phyloP scores from a whole-genome alignment of 2,113 vertebrate genomes.

The Cavia porcellus region DNA sequence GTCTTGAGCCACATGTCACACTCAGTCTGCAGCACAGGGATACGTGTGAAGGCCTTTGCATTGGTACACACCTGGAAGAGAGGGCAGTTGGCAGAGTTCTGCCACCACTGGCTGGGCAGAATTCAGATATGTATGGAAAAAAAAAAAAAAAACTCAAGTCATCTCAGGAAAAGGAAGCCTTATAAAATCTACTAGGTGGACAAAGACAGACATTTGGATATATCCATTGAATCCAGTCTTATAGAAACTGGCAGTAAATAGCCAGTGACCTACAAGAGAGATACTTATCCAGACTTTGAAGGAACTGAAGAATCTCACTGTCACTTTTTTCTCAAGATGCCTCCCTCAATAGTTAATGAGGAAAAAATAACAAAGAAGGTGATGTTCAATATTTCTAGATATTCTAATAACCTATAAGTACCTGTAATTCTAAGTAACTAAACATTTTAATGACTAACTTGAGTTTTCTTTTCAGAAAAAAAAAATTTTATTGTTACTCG shows the following conservation, averaged over 20 bases:
- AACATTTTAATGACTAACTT: not conserved
- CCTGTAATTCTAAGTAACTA: conserved; percentile 13
- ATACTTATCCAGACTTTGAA: not conserved
- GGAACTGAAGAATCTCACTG: not conserved
- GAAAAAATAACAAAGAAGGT: not conserved
- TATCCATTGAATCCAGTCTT: not conserved
- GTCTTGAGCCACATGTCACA: not conserved
- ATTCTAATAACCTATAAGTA: not conserved
- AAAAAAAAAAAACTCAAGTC: not conserved
- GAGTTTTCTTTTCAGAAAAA: conserved; percentile 12
- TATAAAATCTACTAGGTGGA: not conserved
- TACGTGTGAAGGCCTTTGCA: not conserved
- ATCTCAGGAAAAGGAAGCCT: conserved; percentile 19
- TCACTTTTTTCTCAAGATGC: not conserved
- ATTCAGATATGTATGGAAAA: not conserved
- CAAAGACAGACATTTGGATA: conserved; percentile 17
- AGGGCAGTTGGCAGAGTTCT: not conserved
- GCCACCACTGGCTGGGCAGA: not conserved
- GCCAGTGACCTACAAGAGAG: not conserved
- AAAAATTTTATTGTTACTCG: not conserved
- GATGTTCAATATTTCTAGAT: conserved; percentile 2
- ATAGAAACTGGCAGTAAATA: not conserved
- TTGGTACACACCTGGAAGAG: not conserved
- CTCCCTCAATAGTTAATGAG: not conserved
- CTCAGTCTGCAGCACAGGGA: conserved; percentile 35